Conservation (phyloP, 2,797 vertebrate genomes). For the Emys orbicularis region DNA sequence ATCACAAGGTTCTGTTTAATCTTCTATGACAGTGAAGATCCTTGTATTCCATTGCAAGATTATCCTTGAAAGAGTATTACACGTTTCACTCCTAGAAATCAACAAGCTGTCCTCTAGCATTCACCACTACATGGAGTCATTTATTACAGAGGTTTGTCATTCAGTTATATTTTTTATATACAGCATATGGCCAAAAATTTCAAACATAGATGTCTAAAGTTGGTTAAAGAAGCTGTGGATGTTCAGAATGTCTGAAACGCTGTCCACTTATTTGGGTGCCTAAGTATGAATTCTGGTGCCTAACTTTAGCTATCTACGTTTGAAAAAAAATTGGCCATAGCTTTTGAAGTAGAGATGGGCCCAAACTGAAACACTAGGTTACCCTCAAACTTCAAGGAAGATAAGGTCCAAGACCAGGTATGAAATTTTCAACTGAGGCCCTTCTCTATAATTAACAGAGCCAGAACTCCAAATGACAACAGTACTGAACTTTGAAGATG, state of each 20-base stretch:
- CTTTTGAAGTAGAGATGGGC: not conserved
- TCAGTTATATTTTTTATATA: constrained; percentile 54
- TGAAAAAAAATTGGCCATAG: not conserved
- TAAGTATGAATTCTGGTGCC: rapidly evolving
- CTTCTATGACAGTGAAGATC: constrained; percentile 62
- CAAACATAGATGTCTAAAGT: constrained; percentile 60
- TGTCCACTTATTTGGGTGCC: not conserved
- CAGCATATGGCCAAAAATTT: constrained; percentile 58
- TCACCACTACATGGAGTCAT: constrained; percentile 48
- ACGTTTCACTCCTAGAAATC: constrained; percentile 61
- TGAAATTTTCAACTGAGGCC: not conserved
- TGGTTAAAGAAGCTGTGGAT: not conserved
- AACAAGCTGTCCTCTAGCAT: constrained; percentile 61
- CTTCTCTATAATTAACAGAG: not conserved
- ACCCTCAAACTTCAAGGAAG: not conserved
- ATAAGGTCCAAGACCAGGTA: not conserved
- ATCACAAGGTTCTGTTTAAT: constrained; percentile 61
- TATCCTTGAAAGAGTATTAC: constrained; percentile 53
- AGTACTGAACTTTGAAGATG: not conserved
- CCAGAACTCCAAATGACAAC: not conserved
- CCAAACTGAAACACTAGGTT: not conserved
- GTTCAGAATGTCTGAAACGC: not conserved
- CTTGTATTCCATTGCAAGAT: constrained; percentile 62
- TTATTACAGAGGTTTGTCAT: constrained; percentile 70
- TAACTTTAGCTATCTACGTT: not conserved